Percentiles rank a stretch among this genome's conserved stretches.
phyloP scores from a whole-genome alignment of 2,113 vertebrate genomes.

The Tychaedon coryphoeus region DNA sequence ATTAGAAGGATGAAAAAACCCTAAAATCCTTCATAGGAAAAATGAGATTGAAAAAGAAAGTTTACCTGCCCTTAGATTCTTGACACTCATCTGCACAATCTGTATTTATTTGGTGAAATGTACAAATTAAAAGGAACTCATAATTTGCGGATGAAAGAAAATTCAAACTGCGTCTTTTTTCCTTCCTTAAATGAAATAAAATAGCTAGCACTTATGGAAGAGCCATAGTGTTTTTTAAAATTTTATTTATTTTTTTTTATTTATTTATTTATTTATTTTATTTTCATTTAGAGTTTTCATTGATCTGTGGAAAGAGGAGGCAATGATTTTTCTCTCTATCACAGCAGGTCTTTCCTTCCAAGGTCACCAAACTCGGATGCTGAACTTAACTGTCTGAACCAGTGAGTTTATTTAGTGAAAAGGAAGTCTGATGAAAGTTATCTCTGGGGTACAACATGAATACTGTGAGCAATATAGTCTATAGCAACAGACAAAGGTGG shows the following conservation, averaged over 20 bases:
- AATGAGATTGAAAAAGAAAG: not conserved
- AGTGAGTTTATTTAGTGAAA: not conserved
- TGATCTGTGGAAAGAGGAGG: not conserved
- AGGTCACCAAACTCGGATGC: not conserved
- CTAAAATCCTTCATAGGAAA: not conserved
- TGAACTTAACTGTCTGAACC: not conserved
- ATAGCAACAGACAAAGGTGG: not conserved
- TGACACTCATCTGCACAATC: not conserved
- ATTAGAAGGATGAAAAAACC: not conserved
- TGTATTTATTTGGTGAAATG: not conserved
- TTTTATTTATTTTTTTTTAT: not conserved
- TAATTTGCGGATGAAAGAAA: not conserved
- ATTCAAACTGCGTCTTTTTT: accelerated
- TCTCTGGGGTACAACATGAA: not conserved
- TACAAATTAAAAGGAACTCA: not conserved
- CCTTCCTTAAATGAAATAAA: not conserved
- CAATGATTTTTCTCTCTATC: not conserved
- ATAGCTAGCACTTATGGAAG: not conserved
- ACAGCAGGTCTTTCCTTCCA: not conserved
- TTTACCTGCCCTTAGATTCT: not conserved
- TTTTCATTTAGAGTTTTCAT: not conserved
- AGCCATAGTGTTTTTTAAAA: not conserved
- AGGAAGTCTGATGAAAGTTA: not conserved
- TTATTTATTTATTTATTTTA: not conserved
- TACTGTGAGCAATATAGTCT: not conserved